These are phyloP conservation scores for Drosophila saltans DNA, from an alignment of 1,140 invertebrate genomes.

Conservation along the genomic window DNA sequence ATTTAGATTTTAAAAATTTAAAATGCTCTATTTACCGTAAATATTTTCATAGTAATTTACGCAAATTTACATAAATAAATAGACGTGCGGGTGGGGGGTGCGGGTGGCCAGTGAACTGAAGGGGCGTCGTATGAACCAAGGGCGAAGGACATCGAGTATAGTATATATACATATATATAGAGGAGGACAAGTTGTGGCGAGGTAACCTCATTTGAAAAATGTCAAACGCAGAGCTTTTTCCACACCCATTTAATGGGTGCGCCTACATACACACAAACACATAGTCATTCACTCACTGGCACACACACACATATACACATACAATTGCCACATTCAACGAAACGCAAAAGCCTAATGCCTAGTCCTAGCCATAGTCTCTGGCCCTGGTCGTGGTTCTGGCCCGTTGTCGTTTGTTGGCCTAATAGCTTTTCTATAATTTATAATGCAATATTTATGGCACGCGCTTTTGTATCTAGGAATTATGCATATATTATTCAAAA, in stretches of 20 bases:
- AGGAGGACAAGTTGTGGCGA: slow-evolving; percentile 18
- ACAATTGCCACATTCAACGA: slow-evolving; percentile 44
- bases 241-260: slow-evolving; percentile 58
- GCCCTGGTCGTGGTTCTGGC: slow-evolving; percentile 19
- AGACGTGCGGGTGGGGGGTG: slow-evolving; percentile 8
- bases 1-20: slow-evolving; percentile 73
- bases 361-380: slow-evolving; percentile 6
- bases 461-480: slow-evolving; percentile 79
- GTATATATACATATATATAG: not conserved
- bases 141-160: not conserved
- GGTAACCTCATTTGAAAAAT: slow-evolving; percentile 77
- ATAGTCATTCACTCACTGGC: not conserved
- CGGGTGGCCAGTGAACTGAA: not conserved
- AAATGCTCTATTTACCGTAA: slow-evolving; percentile 77
- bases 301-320: not conserved
- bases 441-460: slow-evolving; percentile 79
- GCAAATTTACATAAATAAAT: slow-evolving; percentile 79
- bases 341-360: slow-evolving; percentile 31
- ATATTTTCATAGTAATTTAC: slow-evolving; percentile 79
- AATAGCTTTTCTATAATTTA: slow-evolving; percentile 82
- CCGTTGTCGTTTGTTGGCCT: slow-evolving; percentile 69
- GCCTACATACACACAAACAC: slow-evolving; percentile 28
- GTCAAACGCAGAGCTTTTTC: slow-evolving; percentile 63
- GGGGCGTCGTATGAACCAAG: not conserved
- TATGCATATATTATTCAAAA: slow-evolving; percentile 79